A percentile compares a stretch with the other conserved stretches of the same genome.
These are phyloP conservation scores for Lamellibrachia luymesi DNA, from an alignment of 1,140 invertebrate species.

Conservation along the genomic window DNA sequence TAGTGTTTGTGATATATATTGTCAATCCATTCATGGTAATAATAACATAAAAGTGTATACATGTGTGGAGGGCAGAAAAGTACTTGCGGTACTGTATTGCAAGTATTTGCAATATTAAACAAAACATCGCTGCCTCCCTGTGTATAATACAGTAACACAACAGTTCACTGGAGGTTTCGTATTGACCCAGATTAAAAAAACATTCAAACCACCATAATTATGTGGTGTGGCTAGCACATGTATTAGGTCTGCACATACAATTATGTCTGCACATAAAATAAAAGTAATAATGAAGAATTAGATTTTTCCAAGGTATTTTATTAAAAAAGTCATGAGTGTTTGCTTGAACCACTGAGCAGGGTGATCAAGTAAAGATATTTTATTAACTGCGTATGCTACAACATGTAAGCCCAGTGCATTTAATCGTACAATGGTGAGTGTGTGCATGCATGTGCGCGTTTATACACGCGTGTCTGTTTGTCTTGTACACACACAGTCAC, in stretches of 20 bases:
- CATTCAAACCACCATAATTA: not conserved
- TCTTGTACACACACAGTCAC: not conserved
- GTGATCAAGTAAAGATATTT: no score
- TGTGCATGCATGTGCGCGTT: not conserved
- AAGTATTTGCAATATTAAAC: no score
- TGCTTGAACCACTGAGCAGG: not conserved
- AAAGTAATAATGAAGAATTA: no score
- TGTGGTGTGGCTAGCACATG: not conserved
- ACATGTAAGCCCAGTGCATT: not conserved
- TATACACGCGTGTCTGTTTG: not conserved
- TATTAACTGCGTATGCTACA: not conserved
- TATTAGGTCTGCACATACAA: not conserved
- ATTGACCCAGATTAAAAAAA: no score
- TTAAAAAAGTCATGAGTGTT: not conserved
- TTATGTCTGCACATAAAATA: not conserved
- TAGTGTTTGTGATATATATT: no score
- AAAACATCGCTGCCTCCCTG: no score
- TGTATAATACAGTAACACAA: no score
- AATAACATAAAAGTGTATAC: no score
- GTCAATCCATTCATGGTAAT: no score
- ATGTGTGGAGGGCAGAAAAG: no score
- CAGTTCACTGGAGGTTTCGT: no score
- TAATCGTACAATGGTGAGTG: not conserved
- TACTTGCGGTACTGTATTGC: no score
- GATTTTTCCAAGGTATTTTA: not conserved